phyloP scores from a whole-genome alignment of 2,888 invertebrate species.

The Augiades crinisus region DNA sequence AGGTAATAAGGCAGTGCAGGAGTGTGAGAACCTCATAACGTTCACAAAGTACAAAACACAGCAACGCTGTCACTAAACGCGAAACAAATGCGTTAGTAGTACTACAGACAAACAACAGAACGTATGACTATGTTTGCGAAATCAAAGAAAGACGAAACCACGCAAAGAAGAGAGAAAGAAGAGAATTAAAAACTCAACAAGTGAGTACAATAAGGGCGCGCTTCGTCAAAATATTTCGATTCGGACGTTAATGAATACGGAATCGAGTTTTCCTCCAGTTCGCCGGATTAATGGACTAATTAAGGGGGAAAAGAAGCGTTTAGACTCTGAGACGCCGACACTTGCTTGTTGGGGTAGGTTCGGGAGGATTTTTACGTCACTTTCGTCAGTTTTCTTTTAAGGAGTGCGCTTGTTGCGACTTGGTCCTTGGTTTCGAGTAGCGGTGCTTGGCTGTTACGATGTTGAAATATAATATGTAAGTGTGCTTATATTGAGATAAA shows the following conservation, averaged over 20 bases:
- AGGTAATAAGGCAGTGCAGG: too few species aligned
- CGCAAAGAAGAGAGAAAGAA: not conserved
- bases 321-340: conserved; percentile 43
- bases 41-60: too few species aligned
- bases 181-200: conserved; percentile 31
- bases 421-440: conserved; percentile 38
- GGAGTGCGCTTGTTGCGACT: conserved; percentile 40
- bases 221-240: conserved; percentile 33
- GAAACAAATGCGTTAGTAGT: too few species aligned
- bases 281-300: conserved; percentile 68
- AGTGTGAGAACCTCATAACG: too few species aligned
- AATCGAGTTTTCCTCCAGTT: conserved; percentile 37
- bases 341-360: conserved; percentile 70
- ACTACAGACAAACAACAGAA: too few species aligned
- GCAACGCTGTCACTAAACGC: too few species aligned
- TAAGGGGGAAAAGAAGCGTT: conserved; percentile 59
- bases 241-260: conserved; percentile 32
- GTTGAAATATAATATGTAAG: too few species aligned
- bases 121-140: too few species aligned
- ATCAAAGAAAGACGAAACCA: not conserved
- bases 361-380: conserved; percentile 77
- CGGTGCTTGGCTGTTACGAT: too few species aligned
- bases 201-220: conserved; percentile 25
- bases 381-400: conserved; percentile 59
- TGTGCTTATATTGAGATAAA: too few species aligned